These are phyloP conservation scores for Microcaecilia unicolor DNA, from an alignment of 2,797 vertebrate genomes.

Conservation along the genomic window DNA sequence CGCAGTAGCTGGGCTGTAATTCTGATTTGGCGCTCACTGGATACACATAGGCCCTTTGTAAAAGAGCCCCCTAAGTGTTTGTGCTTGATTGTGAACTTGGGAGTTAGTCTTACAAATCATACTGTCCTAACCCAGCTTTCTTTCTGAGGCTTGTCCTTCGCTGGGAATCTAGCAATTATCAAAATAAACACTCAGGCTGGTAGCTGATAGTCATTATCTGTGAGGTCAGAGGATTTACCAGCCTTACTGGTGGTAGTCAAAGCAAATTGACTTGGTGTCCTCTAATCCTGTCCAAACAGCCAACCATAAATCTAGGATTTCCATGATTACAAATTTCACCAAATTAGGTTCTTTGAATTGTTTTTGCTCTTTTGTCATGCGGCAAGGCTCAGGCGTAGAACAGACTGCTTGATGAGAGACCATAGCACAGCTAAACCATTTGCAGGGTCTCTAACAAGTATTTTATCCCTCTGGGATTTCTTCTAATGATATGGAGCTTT, in stretches of 20 bases:
- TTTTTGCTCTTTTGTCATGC: background rate
- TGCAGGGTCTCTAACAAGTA: constrained; percentile 32
- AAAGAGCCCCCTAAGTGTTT: too few relatives aligned
- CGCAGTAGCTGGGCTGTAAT: too few relatives aligned
- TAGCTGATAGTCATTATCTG: background rate
- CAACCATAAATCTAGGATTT: background rate
- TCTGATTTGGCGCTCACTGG: too few relatives aligned
- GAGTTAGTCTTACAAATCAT: too few relatives aligned
- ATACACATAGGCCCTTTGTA: too few relatives aligned
- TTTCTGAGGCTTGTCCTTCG: background rate
- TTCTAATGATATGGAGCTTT: constrained; percentile 37
- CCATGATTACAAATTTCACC: background rate
- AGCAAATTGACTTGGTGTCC: background rate
- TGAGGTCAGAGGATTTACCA: background rate
- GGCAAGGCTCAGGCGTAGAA: background rate
- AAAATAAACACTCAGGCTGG: background rate
- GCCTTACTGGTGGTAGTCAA: background rate
- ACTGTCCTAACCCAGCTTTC: background rate
- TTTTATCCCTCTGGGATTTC: constrained; percentile 27
- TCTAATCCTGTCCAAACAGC: background rate
- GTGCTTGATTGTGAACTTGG: too few relatives aligned
- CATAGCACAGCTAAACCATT: constrained; percentile 19
- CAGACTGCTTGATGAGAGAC: background rate
- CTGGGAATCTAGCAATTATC: background rate
- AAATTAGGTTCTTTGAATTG: background rate